Evolutionary conservation across 2,888 invertebrate species (phyloP).

Genomic region (Tenthredo mesomela): DNA sequence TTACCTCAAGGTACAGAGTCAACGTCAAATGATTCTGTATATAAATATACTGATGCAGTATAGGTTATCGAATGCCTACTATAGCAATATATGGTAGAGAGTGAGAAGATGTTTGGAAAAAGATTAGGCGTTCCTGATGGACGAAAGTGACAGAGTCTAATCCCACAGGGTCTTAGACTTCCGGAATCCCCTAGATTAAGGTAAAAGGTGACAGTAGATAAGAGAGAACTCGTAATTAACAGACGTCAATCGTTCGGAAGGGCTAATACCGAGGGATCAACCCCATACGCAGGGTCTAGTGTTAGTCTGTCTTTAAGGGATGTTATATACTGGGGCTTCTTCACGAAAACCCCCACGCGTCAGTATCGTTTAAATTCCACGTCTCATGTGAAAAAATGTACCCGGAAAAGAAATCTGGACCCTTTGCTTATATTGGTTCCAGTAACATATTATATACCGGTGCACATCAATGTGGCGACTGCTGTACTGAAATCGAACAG

Average conservation of each 20-base stretch:
- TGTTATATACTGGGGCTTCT: not conserved
- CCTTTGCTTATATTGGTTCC: not conserved
- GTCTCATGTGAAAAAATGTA: not conserved
- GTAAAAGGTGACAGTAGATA: constrained; percentile 76
- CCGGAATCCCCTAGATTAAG: constrained; percentile 58
- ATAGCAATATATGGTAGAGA: not conserved
- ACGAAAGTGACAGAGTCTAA: constrained; percentile 75
- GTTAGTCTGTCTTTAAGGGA: constrained; percentile 22
- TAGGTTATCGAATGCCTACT: not conserved
- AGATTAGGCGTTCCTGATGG: constrained; percentile 74
- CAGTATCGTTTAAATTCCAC: constrained; percentile 8
- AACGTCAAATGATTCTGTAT: not conserved
- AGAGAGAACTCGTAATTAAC: constrained; percentile 74
- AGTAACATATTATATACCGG: not conserved
- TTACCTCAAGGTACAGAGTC: not conserved
- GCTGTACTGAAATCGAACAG: not conserved
- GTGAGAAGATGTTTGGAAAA: constrained; percentile 58
- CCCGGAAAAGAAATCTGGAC: not conserved
- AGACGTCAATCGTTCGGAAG: constrained; percentile 68
- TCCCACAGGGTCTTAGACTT: constrained; percentile 67
- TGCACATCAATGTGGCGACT: not conserved
- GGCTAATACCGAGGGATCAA: constrained; percentile 59
- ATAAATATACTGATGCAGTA: not conserved
- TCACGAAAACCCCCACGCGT: not conserved
- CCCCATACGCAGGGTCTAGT: not conserved